phyloP scores from a whole-genome alignment of 2,113 vertebrate species.

The Nothoprocta pentlandii region DNA sequence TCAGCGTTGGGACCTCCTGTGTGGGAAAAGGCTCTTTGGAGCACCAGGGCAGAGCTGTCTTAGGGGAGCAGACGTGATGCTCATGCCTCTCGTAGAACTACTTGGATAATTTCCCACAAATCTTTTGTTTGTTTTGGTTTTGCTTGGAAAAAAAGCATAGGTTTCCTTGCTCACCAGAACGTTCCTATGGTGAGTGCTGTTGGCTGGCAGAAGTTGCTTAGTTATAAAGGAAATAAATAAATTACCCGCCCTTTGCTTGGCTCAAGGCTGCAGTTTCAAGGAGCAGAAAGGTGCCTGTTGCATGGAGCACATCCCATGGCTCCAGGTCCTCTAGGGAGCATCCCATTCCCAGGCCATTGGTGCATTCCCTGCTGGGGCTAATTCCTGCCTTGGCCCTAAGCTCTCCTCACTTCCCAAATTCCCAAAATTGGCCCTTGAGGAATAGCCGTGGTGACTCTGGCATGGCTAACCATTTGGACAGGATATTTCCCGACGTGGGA shows the following conservation, averaged over 20 bases:
- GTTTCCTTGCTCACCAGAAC: neutral
- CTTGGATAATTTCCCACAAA: neutral
- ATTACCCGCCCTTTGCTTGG: neutral
- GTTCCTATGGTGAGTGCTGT: neutral
- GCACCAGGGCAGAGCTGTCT: neutral
- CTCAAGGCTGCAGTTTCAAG: neutral
- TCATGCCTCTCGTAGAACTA: neutral
- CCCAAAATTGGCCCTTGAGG: slow-evolving; percentile 7
- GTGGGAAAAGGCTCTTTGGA: neutral
- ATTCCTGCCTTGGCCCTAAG: slow-evolving; percentile 16
- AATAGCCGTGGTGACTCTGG: neutral
- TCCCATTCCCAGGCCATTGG: neutral
- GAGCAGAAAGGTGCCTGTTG: neutral
- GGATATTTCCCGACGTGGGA: neutral
- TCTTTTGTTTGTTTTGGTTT: neutral
- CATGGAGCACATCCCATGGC: neutral
- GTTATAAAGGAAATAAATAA: neutral
- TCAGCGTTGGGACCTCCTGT: neutral
- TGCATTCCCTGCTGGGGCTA: neutral
- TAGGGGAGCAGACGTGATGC: neutral
- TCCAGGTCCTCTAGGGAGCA: neutral
- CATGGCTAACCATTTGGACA: slow-evolving; percentile 45
- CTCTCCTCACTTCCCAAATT: neutral
- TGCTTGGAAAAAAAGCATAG: neutral
- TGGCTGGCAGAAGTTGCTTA: neutral